Percentiles rank a stretch among this genome's conserved stretches.
Evolutionary conservation across 1,140 invertebrate species (phyloP).

Genomic region (Apolygus lucorum): DNA sequence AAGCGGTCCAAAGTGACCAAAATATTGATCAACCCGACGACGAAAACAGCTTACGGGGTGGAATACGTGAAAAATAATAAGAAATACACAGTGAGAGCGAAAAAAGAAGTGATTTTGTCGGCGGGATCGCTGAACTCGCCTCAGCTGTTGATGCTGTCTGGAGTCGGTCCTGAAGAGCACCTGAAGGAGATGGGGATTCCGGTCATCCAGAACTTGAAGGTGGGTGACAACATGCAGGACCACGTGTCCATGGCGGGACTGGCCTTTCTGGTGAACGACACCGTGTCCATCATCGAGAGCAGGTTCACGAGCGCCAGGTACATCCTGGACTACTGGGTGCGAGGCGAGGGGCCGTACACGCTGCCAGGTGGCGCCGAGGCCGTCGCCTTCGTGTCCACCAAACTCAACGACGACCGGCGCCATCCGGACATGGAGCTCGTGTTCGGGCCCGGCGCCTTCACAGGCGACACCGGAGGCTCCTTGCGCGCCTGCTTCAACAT

Average conservation of each 20-base stretch:
- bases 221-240: constrained; percentile 46
- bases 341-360: constrained; percentile 37
- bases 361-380: constrained; percentile 42
- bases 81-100: constrained; percentile 41
- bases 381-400: constrained; percentile 40
- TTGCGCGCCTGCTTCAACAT: constrained; percentile 43
- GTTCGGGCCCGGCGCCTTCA: constrained; percentile 60
- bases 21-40: constrained; percentile 52
- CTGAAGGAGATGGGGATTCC: constrained; percentile 57
- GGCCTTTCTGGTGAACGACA: constrained; percentile 43
- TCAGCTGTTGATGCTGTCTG: constrained; percentile 63
- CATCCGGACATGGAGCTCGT: constrained; percentile 70
- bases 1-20: constrained; percentile 55
- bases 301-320: constrained; percentile 57
- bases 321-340: constrained; percentile 41
- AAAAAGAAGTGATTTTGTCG: constrained; percentile 58
- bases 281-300: constrained; percentile 47
- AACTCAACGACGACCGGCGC: constrained; percentile 39
- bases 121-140: constrained; percentile 59
- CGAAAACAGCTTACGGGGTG: constrained; percentile 54
- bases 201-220: constrained; percentile 49
- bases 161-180: constrained; percentile 59
- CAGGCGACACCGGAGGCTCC: constrained; percentile 60
- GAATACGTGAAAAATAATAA: constrained; percentile 50
- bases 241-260: constrained; percentile 55